Conservation (phyloP, 2,113 vertebrate species). For the Entelurus aequoreus region DNA sequence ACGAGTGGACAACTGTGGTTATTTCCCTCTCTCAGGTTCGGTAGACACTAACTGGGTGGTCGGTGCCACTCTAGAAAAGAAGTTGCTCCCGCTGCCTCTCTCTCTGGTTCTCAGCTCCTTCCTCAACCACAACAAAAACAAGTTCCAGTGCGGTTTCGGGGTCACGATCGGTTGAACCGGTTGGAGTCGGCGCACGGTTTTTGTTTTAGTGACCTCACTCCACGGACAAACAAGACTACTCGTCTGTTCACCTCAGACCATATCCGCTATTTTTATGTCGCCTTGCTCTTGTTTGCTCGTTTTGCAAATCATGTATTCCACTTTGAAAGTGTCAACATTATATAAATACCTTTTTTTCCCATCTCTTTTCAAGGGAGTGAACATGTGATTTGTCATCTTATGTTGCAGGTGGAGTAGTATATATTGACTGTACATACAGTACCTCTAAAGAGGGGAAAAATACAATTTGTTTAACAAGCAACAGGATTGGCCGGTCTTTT, state of each 20-base stretch:
- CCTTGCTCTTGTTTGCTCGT: slow-evolving; percentile 8
- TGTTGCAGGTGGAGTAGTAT: slow-evolving; percentile 40
- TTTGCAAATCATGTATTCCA: slow-evolving; percentile 16
- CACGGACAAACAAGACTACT: slow-evolving; percentile 33
- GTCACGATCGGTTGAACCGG: slow-evolving; percentile 81
- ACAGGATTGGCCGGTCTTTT: background rate
- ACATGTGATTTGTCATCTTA: slow-evolving; percentile 24
- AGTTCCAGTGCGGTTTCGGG: slow-evolving; percentile 88
- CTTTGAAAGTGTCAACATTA: no score
- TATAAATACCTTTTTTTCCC: background rate
- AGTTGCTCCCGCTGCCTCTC: slow-evolving; percentile 81
- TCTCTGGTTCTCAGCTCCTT: slow-evolving; percentile 84
- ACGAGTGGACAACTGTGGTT: background rate
- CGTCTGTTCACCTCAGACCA: background rate
- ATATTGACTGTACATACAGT: slow-evolving; percentile 50
- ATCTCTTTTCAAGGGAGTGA: background rate
- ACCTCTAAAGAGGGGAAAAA: slow-evolving; percentile 50
- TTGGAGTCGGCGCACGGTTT: background rate
- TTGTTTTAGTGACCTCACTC: slow-evolving; percentile 12
- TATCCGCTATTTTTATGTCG: background rate
- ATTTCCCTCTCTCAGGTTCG: slow-evolving; percentile 66
- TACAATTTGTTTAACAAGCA: slow-evolving; percentile 54
- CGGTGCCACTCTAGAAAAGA: slow-evolving; percentile 86
- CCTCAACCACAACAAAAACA: slow-evolving; percentile 88
- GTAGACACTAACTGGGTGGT: slow-evolving; percentile 89